Evolutionary conservation across 2,888 invertebrate species (phyloP), one percentile per base, ranked within the genome.

Genomic region (Meta bourneti): DNA sequence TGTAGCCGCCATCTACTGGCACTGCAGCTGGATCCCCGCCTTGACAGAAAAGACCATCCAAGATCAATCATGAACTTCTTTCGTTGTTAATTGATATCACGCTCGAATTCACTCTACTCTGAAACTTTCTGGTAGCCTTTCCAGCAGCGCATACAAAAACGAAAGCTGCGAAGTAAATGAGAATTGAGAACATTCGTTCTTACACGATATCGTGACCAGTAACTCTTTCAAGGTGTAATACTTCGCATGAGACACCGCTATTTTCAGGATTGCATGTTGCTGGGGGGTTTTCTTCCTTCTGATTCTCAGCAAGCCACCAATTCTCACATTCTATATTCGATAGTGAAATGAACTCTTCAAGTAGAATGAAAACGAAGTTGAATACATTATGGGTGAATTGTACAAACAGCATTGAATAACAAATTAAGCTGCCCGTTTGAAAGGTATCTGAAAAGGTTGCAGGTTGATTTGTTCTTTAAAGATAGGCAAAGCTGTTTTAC

Each of bases 171-270:
- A 16, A 61, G 61, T 11, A 61, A 16, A 61, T 11, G 61, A 61
- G 61, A 61, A 61, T 34, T 61, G 61, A 61, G 61, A 61, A 16
- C 61, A 16, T 61, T 61, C 9, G 19, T 34, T 1, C 34, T 34
- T 34, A n/a, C 77, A 79, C 79, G 79, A 79, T 34, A 34, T 61
- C 79, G 79, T 79, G 79, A 79, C 34, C 16, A 0, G 51, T 52
- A 54, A 8, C 19, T 78, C 78, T 78, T 11, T 11, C 11, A 52
- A 52, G 19, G 11, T 34, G 20, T 54, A 19, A 34, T 34, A 34
- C 61, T 34, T 11, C 13, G 9, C 79, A 34, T 34, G 79, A 61
- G 13, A 48, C 20, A 61, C 13, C 54, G 34, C 7, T 61, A 79
- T 79, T 79, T 79, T 61, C 20, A 61, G 79, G 61, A 13, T 34